Conservation (phyloP, 2,888 invertebrate genomes). For the Drosophila percnosoma region DNA sequence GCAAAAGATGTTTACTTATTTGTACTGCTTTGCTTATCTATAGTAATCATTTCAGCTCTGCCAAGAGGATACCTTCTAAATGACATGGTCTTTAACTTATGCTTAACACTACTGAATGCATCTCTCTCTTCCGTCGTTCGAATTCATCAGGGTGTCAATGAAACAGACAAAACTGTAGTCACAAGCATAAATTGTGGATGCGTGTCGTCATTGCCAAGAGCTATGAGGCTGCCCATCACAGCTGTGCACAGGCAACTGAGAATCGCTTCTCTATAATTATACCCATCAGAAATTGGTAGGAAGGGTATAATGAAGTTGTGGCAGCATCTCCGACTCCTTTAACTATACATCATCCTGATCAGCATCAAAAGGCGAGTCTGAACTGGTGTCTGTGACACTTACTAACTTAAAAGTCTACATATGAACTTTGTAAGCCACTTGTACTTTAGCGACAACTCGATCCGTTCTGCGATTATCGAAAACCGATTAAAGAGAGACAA, state of each 20-base stretch:
- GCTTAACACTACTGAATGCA: not conserved
- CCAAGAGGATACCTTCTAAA: not conserved
- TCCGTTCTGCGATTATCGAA: not conserved
- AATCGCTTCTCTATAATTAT: not conserved
- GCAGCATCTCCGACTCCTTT: not conserved
- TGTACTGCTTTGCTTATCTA: not conserved
- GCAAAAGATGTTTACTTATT: not conserved
- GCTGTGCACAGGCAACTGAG: not conserved
- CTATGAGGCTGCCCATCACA: not conserved
- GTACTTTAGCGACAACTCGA: not conserved
- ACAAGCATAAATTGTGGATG: not conserved
- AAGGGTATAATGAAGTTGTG: not conserved
- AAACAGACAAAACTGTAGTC: not conserved
- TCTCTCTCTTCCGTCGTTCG: not conserved
- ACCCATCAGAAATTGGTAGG: not conserved
- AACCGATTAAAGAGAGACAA: not conserved
- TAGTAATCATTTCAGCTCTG: not conserved
- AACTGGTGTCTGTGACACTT: no score
- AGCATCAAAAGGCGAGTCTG: not conserved
- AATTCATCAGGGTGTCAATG: not conserved
- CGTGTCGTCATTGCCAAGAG: not conserved
- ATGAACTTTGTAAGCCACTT: not conserved
- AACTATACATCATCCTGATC: not conserved
- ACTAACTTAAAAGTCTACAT: not conserved
- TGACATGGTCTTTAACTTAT: not conserved